Percentiles rank a stretch among this genome's conserved stretches.
These are phyloP conservation scores for Drosophila kanapiae DNA, from an alignment of 1,140 invertebrate genomes.

Conservation along the genomic window DNA sequence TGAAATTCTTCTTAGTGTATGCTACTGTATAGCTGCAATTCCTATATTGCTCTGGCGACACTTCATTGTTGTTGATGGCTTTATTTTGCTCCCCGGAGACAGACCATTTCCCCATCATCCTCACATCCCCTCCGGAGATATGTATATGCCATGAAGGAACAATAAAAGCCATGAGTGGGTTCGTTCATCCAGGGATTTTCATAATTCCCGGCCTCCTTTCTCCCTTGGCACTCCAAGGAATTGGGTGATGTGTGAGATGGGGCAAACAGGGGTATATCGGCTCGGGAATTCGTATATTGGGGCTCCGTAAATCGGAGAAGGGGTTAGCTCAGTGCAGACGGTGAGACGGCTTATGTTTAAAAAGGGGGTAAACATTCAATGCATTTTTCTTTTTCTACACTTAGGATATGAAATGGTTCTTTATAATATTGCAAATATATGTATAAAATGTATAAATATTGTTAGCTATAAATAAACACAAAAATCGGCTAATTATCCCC, in stretches of 20 bases:
- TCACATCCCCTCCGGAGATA: background rate
- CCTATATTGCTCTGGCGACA: constrained; percentile 56
- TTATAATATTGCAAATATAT: background rate
- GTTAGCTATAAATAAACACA: no score
- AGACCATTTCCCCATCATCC: constrained; percentile 6
- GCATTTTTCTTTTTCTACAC: background rate
- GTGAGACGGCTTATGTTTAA: constrained; percentile 15
- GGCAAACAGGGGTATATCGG: background rate
- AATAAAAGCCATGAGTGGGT: constrained; percentile 47
- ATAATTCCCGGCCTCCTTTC: constrained; percentile 34
- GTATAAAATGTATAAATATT: no score
- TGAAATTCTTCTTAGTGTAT: constrained; percentile 34
- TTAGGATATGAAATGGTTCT: background rate
- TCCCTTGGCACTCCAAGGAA: constrained; percentile 24
- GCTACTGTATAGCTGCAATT: constrained; percentile 39
- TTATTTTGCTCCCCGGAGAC: constrained; percentile 56
- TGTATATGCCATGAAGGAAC: constrained; percentile 33
- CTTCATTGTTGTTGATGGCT: constrained; percentile 64
- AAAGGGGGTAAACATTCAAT: constrained; percentile 22
- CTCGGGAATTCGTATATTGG: background rate
- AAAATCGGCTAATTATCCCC: no score
- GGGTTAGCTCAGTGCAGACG: constrained; percentile 6
- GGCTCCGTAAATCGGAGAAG: constrained; percentile 1
- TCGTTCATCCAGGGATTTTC: constrained; percentile 55
- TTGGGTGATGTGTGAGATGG: constrained; percentile 26